Base-by-base conservation (phyloP, 2,113 vertebrate genomes). In the Excalfactoria chinensis region DNA sequence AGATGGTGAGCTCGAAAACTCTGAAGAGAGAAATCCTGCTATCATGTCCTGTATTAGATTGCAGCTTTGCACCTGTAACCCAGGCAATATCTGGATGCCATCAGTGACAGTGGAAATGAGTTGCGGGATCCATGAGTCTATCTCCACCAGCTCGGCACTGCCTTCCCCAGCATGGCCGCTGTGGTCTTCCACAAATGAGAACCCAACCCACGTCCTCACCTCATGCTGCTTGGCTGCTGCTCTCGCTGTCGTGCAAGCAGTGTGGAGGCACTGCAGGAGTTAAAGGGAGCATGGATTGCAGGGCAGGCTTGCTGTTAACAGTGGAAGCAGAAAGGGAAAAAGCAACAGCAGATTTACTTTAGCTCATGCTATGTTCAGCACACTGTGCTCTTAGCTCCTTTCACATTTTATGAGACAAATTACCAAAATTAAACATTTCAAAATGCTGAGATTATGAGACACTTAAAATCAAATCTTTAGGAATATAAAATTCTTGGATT, bases 341-440 rank as follows among this genome's bases (percentile, higher is more conserved):
- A 60, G 59, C 77, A 82, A 70, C 32, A 84, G 77, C 63, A 94
- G 78, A 67, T 66, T 63, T 56, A 60, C 30, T 91, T 93, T 60
- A 74, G 60, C 46, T 87, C 32, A 71, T 70, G 76, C 64, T 77
- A 87, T 72, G 53, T 86, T 88, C 84, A 86, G 23, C 63, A 72
- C 41, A 86, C 53, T 77, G 34, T 18, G 26, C 43, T 62, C 32
- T 84, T 26, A 90, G 86, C 74, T 90, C 55, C 49, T 84, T 92
- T 89, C 75, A 63, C 51, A 55, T 90, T 89, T 87, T 66, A 44
- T 59, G 32, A 70, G 37, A 63, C 1, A 3, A 83, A 91, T 90
- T 92, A 85, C 71, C 74, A 89, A 96, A 92, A 93, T 87, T 30
- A 83, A 86, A 88, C 28, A 51, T 93, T 90, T 94, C 56, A 85